A percentile compares a stretch with the other conserved stretches of the same genome.
Evolutionary conservation across 2,113 vertebrate genomes (phyloP).

Genomic region (Grammomys surdaster): DNA sequence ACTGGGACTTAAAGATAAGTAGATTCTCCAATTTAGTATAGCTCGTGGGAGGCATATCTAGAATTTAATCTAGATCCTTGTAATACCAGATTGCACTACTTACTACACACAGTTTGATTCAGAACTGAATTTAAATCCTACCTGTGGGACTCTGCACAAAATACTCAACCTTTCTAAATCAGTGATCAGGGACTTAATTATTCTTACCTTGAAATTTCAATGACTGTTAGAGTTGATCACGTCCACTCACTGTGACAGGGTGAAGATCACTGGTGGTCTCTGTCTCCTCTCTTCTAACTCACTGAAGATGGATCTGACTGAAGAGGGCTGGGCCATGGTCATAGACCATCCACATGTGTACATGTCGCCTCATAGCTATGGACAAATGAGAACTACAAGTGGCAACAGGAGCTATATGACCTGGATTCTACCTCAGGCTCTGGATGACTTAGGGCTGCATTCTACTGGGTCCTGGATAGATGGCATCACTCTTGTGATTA

Average conservation of each 20-base stretch:
- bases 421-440: not conserved
- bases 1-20: not conserved
- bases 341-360: not conserved
- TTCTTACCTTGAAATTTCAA: not conserved
- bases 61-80: conserved; percentile 14
- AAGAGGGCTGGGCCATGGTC: not conserved
- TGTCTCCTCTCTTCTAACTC: not conserved
- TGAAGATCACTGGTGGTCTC: not conserved
- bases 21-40: not conserved
- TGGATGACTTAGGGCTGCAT: not conserved
- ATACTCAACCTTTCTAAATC: not conserved
- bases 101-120: not conserved
- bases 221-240: not conserved
- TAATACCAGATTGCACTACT: not conserved
- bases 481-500: not conserved
- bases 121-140: not conserved
- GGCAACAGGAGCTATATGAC: accelerated
- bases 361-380: not conserved
- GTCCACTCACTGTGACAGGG: not conserved
- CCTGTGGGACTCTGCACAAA: not conserved
- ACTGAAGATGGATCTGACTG: not conserved
- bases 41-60: not conserved
- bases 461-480: not conserved
- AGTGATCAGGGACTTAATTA: not conserved
- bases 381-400: not conserved